Evolutionary conservation across 1,140 invertebrate genomes (phyloP).

Genomic region (Heterodera carotae): DNA sequence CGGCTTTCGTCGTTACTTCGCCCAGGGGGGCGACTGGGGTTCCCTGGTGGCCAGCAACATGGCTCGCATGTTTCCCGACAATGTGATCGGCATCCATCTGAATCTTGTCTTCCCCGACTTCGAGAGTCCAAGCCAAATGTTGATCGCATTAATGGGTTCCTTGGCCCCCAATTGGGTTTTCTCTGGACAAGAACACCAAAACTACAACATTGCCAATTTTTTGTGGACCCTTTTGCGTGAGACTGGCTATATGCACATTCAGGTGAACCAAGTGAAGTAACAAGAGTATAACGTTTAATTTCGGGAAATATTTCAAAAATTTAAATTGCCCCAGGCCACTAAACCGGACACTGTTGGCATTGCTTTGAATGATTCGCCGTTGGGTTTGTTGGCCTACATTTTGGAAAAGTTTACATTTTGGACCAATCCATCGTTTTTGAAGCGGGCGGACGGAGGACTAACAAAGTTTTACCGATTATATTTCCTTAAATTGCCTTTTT

Average conservation of each 20-base stretch:
- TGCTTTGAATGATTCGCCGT: conserved; percentile 69
- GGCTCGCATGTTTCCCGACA: conserved; percentile 74
- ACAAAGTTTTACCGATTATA: conserved; percentile 10
- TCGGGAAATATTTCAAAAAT: too few relatives aligned
- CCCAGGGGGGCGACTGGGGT: conserved; percentile 80
- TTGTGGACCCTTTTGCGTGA: conserved; percentile 71
- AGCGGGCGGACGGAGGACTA: conserved; percentile 72
- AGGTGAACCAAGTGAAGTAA: too few relatives aligned
- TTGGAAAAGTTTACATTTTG: conserved; percentile 82
- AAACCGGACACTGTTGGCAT: conserved; percentile 78
- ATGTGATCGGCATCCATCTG: conserved; percentile 73
- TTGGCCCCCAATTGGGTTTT: conserved; percentile 59
- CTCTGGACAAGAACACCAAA: conserved; percentile 70
- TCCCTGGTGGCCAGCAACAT: conserved; percentile 67
- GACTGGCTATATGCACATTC: conserved; percentile 77
- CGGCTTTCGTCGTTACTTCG: conserved; percentile 76
- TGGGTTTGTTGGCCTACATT: conserved; percentile 78
- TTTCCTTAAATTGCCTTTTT: neutral
- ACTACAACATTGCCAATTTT: conserved; percentile 69
- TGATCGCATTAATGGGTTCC: conserved; percentile 12
- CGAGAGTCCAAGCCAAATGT: conserved; percentile 12
- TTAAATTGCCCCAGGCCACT: conserved; percentile 21
- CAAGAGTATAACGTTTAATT: too few relatives aligned
- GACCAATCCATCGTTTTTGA: conserved; percentile 70
- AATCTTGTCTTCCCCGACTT: conserved; percentile 70